Evolutionary conservation across 2,797 vertebrate species (phyloP).

Genomic region (Melanotaenia boesemani): DNA sequence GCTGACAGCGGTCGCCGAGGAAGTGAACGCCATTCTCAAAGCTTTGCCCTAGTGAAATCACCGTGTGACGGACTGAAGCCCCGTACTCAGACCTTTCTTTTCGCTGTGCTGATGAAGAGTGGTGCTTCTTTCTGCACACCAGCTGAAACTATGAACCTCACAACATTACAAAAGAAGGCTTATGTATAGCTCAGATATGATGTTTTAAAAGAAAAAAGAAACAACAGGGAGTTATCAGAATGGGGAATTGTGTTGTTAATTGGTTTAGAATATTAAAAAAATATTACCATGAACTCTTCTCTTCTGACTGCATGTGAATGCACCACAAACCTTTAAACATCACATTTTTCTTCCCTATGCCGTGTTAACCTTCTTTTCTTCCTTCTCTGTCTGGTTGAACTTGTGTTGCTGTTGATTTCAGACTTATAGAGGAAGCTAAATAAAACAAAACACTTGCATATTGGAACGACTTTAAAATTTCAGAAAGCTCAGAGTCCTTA

Average conservation of each 20-base stretch:
- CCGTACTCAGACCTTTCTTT: constrained; percentile 28
- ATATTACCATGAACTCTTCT: no score
- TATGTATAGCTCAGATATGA: no score
- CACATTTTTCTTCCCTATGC: not conserved
- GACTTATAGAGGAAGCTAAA: not conserved
- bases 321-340: constrained; percentile 6
- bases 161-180: no score
- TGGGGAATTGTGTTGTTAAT: not conserved
- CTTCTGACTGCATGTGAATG: constrained; percentile 12
- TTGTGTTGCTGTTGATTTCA: constrained; percentile 13
- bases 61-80: not conserved
- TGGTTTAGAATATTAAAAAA: not conserved
- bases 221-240: no score
- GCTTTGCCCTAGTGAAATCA: constrained; percentile 91
- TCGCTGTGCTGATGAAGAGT: constrained; percentile 23
- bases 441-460: not conserved
- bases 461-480: not conserved
- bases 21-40: constrained; percentile 89
- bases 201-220: not conserved
- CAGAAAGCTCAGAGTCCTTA: no score
- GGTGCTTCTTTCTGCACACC: not conserved
- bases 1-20: constrained; percentile 86
- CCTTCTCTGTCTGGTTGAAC: constrained; percentile 4
- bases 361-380: not conserved
- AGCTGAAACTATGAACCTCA: no score